Evolutionary conservation across 2,888 invertebrate species (phyloP).

Genomic region (Protophormia terraenovae): DNA sequence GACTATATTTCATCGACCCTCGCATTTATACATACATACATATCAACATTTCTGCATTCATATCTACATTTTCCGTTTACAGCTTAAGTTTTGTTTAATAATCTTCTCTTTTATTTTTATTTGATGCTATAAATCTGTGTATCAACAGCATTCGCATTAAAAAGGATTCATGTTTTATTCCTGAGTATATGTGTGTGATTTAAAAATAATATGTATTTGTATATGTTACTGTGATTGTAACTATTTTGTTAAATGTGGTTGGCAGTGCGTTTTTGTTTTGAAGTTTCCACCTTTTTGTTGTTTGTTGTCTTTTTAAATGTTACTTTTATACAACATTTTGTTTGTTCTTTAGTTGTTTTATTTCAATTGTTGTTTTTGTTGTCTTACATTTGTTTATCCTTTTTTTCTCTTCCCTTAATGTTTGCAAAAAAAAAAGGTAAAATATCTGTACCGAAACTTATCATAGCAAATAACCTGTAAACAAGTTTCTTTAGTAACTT

Average conservation of each 20-base stretch:
- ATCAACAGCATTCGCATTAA: not conserved
- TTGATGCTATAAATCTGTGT: not conserved
- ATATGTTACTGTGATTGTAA: not conserved
- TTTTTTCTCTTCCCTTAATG: not conserved
- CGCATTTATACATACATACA: not conserved
- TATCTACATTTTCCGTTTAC: not conserved
- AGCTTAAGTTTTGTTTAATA: not conserved
- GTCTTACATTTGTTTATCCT: not conserved
- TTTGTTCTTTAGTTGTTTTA: conserved; percentile 6
- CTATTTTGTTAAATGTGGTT: conserved; percentile 12
- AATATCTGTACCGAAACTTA: conserved; percentile 17
- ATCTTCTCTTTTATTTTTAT: not conserved
- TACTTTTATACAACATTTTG: conserved; percentile 14
- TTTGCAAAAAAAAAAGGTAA: not conserved
- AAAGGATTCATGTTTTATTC: not conserved
- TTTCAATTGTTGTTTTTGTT: conserved; percentile 2
- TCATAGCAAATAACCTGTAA: conserved; percentile 37
- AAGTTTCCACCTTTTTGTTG: conserved; percentile 64
- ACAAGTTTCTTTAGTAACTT: not conserved
- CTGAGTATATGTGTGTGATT: not conserved
- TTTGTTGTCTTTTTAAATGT: conserved; percentile 57
- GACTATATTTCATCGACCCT: not conserved
- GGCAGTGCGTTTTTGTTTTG: conserved; percentile 19
- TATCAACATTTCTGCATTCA: not conserved
- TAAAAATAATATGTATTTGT: too few relatives aligned